Evolutionary conservation across 2,888 invertebrate genomes (phyloP).

Genomic region (Amphipyra tragopoginis): DNA sequence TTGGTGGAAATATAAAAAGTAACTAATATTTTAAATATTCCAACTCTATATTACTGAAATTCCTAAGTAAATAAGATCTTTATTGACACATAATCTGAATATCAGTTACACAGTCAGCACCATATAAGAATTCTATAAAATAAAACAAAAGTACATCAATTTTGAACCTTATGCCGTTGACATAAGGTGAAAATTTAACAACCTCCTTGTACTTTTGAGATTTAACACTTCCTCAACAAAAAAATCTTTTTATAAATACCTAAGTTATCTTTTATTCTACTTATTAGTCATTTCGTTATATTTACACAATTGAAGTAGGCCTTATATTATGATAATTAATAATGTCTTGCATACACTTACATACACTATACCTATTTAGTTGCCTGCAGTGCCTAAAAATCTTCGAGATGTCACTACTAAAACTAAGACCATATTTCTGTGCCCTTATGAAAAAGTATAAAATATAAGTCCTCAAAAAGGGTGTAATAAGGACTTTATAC

Average conservation of each 20-base stretch:
- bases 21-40: conserved; percentile 17
- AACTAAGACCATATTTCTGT: no score
- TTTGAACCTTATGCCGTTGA: conserved; percentile 41
- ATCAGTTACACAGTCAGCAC: conserved; percentile 49
- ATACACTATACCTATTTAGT: conserved; percentile 6
- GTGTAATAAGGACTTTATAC: no score
- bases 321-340: conserved; percentile 1
- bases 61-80: conserved; percentile 17
- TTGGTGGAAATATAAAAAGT: conserved; percentile 19
- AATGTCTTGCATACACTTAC: conserved; percentile 5
- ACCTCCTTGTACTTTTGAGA: conserved; percentile 51
- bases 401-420: background rate
- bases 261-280: conserved; percentile 13
- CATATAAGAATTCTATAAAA: conserved; percentile 16
- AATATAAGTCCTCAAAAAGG: no score
- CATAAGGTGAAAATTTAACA: conserved; percentile 53
- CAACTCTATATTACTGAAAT: conserved; percentile 15
- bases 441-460: no score
- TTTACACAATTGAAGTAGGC: conserved; percentile 29
- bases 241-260: conserved; percentile 25
- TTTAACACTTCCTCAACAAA: conserved; percentile 11
- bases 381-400: background rate
- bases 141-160: conserved; percentile 43
- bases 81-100: conserved; percentile 38
- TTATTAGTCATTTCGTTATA: conserved; percentile 28